A percentile compares a stretch with the other conserved stretches of the same genome.
phyloP scores from a whole-genome alignment of 1,140 invertebrate genomes.

The Aphelenchoides besseyi region DNA sequence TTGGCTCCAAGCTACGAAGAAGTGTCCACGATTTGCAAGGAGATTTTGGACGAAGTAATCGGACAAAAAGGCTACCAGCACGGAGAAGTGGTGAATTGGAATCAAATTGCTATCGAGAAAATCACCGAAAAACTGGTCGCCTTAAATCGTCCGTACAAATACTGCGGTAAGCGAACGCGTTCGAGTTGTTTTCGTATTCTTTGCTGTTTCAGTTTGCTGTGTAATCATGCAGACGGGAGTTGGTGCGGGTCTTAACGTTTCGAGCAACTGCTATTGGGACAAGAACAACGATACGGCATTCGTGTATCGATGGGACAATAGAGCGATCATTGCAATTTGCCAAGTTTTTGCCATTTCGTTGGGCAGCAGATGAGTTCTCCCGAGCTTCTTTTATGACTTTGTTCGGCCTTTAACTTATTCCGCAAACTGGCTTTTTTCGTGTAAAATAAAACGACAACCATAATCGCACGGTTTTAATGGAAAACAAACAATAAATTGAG shows the following conservation, averaged over 20 bases:
- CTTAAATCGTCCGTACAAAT: slow-evolving; percentile 36
- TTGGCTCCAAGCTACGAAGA: slow-evolving; percentile 30
- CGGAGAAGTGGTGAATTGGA: slow-evolving; percentile 38
- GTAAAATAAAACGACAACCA: background rate
- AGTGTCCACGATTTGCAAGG: slow-evolving; percentile 37
- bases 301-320: slow-evolving; percentile 28
- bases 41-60: slow-evolving; percentile 38
- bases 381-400: background rate
- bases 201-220: slow-evolving; percentile 26
- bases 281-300: slow-evolving; percentile 39
- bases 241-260: slow-evolving; percentile 45
- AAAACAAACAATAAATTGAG: too few species aligned
- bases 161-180: slow-evolving; percentile 27
- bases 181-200: slow-evolving; percentile 19
- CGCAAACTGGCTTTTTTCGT: slow-evolving; percentile 7
- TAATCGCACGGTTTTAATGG: background rate
- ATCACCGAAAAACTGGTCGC: slow-evolving; percentile 31
- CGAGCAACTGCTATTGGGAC: slow-evolving; percentile 45
- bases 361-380: slow-evolving; percentile 9
- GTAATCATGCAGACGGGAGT: slow-evolving; percentile 49
- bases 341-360: slow-evolving; percentile 47
- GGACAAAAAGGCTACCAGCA: slow-evolving; percentile 33
- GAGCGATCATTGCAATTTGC: slow-evolving; percentile 35
- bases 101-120: slow-evolving; percentile 27
- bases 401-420: slow-evolving; percentile 13